Base-by-base conservation (phyloP, 2,113 vertebrate genomes). In the Phylloscopus trochilus region DNA sequence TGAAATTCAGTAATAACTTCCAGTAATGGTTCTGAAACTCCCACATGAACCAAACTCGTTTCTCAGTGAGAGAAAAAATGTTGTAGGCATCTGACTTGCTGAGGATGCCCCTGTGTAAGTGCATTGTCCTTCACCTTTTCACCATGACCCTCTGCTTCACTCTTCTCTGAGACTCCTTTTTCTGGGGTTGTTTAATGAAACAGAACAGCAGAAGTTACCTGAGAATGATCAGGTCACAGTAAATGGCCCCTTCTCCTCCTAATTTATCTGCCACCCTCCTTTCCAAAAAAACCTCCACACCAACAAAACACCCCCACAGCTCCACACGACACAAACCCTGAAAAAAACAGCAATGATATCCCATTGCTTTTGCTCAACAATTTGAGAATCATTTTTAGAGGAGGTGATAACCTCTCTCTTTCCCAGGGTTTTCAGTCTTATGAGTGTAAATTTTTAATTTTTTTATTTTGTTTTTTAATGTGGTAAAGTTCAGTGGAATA, bases 1-100 rank as follows among this genome's bases (percentile, higher is more conserved):
- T 96, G 96, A 96, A 95, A 95, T 94, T 95, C 85, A 89, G 72
- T 96, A 93, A 96, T 90, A 89, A 86, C 91, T 97, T 97, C 96
- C 84, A 94, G 0, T 93, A 93, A 90, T 92, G 92, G 91, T 91
- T 96, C 96, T 92, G 96, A 96, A 94, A 96, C 88, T 95, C 75
- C 68, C 73, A 58, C 59, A 51, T 90, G 76, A 87, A 87, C 79
- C 83, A 47, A 89, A 75, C 77, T 77, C 39, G 23, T 94, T 90
- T 91, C 91, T 96, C 68, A 0, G 73, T 95, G 95, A 96, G 96
- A 93, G 94, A 95, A 91, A 94, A 80, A 84, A 85, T 5, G 1
- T 93, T 89, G 92, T 56, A 59, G 58, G 90, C 95, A 86, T 94
- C 80, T 89, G 88, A 85, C 43, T 66, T 63, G 69, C 84, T 87